Base-by-base conservation (phyloP, 2,888 invertebrate species). In the Ormyrus rosae region DNA sequence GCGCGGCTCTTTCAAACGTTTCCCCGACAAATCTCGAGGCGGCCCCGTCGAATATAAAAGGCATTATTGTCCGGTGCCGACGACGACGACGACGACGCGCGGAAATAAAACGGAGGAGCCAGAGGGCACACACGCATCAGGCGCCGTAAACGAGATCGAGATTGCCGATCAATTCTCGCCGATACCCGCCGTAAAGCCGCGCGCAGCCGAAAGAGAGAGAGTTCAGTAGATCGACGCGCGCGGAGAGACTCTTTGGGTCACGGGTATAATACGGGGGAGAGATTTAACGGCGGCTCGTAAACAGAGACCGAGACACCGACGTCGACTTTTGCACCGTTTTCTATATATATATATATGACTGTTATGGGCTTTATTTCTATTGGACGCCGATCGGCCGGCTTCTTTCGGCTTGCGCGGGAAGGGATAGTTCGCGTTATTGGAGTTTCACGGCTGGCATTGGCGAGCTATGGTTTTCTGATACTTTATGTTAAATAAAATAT, bases 251-350 rank as follows among this genome's bases (percentile, higher is more conserved):
- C 64, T 64, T 50, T 64, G 5, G 64, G 64, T 64, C 50, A 64
- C 50, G 60, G 19, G 45, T 19, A 19, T 60, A 19, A 13, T 63
- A 63, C 45, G 45, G 19, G 8, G 64, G 7, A 46, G 61, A 50
- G 61, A 84, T 84, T 85, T 86, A 85, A 85, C 83, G 83, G 82
- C 83, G 34, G 34, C 83, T 84, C 85, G 83, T 86, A 85, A 84
- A 85, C 83, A 83, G 34, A 34, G 34, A 34, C 34, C 34, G 34
- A 34, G 34, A 34, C 34, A 34, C 34, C 4, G 34, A 34, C 34
- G 34, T 3, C 34, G 34, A 34, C 34, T 34, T 34, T 34, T 34
- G 34, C 34, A 3, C 34, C 34, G 34, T 34, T 34, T 34, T 34
- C 34, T 34, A 34, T 34, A 34, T 34, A 4, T 34, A 34, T 34